Base-by-base conservation (phyloP, 2,113 vertebrate genomes). In the Nycticryphes semicollaris region DNA sequence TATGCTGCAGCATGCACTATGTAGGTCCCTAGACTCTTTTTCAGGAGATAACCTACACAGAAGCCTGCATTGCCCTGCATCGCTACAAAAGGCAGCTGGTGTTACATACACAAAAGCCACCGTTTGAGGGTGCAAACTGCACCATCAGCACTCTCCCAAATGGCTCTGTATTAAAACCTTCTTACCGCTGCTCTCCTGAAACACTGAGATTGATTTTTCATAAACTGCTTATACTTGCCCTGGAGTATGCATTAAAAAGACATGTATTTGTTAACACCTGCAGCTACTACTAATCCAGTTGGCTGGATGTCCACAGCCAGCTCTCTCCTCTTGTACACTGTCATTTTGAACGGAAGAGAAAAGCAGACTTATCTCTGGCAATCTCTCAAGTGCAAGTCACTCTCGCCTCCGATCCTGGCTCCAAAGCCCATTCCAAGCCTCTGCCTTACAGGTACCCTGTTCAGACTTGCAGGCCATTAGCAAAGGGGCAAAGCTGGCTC, bases 391-490 rank as follows among this genome's bases (percentile, higher is more conserved):
- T 31, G 28, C 85, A 57, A 85, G 93, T 80, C 95, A 76, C 84
- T 91, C 59, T 59, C 2, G 30, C 83, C 83, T 75, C 66, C 33
- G 1, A 30, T 33, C 77, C 86, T 86, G 93, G 70, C 63, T 96
- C 79, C 94, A 95, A 95, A 94, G 78, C 81, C 41, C 35, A 91
- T 90, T 93, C 86, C 93, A 90, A 90, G 91, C 62, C 68, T 43
- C 87, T 84, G 95, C 91, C 95, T 97, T 31, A 16, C 51, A 41
- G 73, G 85, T 41, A 47, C 94, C 67, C 77, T 98, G 98, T 95
- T 98, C 93, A 97, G 98, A 97, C 98, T 92, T 97, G 98, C 84
- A 97, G 59, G 35, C 80, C 78, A 87, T 84, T 53, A 79, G 77
- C 84, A 77, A 35, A 79, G 85, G 91, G 81, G 88, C 79, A 84